Evolutionary conservation across 2,113 vertebrate species (phyloP), one percentile per base, ranked within the genome.

Genomic region (Trochalopteron elliotii): DNA sequence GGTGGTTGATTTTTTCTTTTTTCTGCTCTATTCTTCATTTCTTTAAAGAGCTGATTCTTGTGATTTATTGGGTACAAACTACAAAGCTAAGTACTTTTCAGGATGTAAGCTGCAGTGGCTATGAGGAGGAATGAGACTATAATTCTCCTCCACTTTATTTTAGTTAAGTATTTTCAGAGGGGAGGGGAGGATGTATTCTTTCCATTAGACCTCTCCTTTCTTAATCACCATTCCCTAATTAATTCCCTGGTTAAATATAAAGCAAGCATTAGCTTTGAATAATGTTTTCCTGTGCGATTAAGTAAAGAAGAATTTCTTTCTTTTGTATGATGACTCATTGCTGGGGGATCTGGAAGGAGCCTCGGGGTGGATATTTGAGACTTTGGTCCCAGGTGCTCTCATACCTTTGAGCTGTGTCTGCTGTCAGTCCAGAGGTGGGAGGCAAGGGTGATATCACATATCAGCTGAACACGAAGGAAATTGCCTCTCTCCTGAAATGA

Each of bases 221-320:
- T 95, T 97, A 97, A 95, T 97, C 95, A 97, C 97, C 94, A 74
- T 97, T 84, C 87, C 69, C 75, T 97, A 98, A 97, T 98, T 98
- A 98, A 97, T 98, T 97, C 97, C 97, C 95, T 97, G 91, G 97
- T 98, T 98, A 98, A 97, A 97, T 97, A 97, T 97, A 97, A 98
- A 98, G 70, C 77, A 52, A 94, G 87, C 94, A 94, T 98, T 98
- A 97, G 55, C 80, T 84, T 95, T 98, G 97, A 98, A 76, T 98
- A 95, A 98, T 97, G 95, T 96, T 97, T 97, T 97, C 94, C 97
- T 98, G 96, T 95, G 83, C 95, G 95, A 97, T 83, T 96, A 95
- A 95, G 72, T 83, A 97, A 97, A 93, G 91, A 97, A 83, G 80
- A 97, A 97, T 97, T 96, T 96, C 94, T 95, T 98, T 97, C 89